Evolutionary conservation across 2,113 vertebrate genomes (phyloP).

Genomic region (Pelecanus crispus): DNA sequence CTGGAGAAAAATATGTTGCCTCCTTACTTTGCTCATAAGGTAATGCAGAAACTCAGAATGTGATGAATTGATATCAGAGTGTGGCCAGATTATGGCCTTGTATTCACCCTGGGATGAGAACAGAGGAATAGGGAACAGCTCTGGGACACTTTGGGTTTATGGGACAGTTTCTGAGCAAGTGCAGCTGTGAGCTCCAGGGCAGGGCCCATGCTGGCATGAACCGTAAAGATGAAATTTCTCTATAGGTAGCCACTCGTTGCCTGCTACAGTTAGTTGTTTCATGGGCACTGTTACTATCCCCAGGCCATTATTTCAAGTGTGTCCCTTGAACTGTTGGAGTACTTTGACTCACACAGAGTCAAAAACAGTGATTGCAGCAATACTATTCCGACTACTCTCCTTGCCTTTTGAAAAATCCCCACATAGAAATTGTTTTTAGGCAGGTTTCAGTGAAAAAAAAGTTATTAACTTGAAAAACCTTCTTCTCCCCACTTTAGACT

Average conservation of each 20-base stretch:
- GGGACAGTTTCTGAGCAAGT: not conserved
- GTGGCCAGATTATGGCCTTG: not conserved
- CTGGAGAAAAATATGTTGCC: conserved; percentile 34
- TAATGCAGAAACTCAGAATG: not conserved
- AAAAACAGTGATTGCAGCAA: not conserved
- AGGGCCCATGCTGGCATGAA: not conserved
- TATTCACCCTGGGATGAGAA: not conserved
- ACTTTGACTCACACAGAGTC: not conserved
- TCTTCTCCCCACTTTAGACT: not conserved
- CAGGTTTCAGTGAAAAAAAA: not conserved
- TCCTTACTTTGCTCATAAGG: conserved; percentile 16
- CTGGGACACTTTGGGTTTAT: not conserved
- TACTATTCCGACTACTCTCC: not conserved
- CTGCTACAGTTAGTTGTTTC: not conserved
- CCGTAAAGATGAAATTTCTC: not conserved
- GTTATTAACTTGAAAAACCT: not conserved
- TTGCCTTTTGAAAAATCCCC: not conserved
- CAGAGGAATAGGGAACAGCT: not conserved
- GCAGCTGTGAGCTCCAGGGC: not conserved
- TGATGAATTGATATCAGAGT: conserved; percentile 16
- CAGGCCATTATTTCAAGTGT: not conserved
- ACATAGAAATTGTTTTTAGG: not conserved
- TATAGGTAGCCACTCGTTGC: not conserved
- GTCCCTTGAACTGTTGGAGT: not conserved
- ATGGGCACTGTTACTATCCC: not conserved